Evolutionary conservation across 53 echinoderm and acorn worm species (phyloP), one percentile per base, ranked within the genome.

Genomic region (Echinometra lucunter): DNA sequence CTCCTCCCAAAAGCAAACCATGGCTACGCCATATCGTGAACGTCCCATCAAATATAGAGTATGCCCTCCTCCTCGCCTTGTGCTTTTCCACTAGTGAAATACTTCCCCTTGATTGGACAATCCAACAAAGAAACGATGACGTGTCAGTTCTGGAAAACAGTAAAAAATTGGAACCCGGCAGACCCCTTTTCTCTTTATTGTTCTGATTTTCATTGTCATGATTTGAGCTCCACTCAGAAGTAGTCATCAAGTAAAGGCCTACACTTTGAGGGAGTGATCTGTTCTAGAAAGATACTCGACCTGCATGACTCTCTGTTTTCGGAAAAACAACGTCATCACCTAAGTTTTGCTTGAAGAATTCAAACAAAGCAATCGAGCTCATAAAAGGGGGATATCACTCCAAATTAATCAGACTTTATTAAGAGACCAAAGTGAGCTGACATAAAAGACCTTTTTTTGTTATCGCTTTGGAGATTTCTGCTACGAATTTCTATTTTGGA

Each of bases 261-360:
- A n/a, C 49, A 49, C 44, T 47, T n/a, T 28, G 19, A 47, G 85
- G 85, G 85, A 45, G 85, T 85, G 34, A 47, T n/a, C 49, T 37
- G 49, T 85, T 85, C 49, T 49, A 85, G 85, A 85, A 85, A 85
- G 85, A n/a, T 11, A 45, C 28, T n/a, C 85, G n/a, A 49, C 30
- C 53, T 49, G 23, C 78, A 21, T 78, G 38, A 28, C n/a, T 11
- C 1, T 53, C 49, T 85, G 85, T 85, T 85, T 85, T 85, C 3
- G 49, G 85, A 85, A 49, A 47, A 47, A 49, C 28, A 47, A 27
- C 85, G 85, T 85, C 85, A 85, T 85, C 27, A n/a, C 49, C 85
- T 49, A 9, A 16, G 28, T 53, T n/a, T 30, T 85, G 2, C 49
- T 28, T 28, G 0, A 9, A 28, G 30, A 28, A 27, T 27, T 34